Evolutionary conservation across 2,113 vertebrate species (phyloP).

Genomic region (Neogobius melanostomus): DNA sequence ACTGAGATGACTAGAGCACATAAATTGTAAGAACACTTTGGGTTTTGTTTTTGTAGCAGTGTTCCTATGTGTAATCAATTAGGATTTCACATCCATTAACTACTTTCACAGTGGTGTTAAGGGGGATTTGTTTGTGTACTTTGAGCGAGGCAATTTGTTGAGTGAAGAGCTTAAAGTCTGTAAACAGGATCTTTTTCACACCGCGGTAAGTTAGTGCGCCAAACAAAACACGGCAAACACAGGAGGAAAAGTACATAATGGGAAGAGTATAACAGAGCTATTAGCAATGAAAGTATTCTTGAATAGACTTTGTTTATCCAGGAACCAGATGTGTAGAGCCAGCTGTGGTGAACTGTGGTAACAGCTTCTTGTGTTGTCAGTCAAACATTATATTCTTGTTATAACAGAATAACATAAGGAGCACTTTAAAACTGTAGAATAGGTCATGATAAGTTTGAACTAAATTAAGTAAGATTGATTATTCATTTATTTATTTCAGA

Average conservation of each 20-base stretch:
- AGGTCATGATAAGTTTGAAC: no score
- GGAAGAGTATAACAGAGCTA: slow-evolving; percentile 1
- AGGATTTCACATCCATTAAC: slow-evolving; percentile 2
- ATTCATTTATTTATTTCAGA: no score
- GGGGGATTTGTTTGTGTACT: slow-evolving; percentile 6
- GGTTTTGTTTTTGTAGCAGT: background rate
- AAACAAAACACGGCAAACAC: slow-evolving; percentile 9
- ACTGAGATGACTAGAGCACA: background rate
- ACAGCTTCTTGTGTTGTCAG: slow-evolving; percentile 27
- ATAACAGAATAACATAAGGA: no score
- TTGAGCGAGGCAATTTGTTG: background rate
- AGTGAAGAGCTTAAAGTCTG: background rate
- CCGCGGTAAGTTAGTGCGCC: background rate
- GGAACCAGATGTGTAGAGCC: slow-evolving; percentile 40
- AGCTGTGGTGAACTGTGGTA: slow-evolving; percentile 23
- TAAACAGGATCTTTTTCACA: background rate
- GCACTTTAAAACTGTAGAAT: no score
- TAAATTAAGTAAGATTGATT: no score
- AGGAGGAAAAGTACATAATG: background rate
- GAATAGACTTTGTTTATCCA: slow-evolving; percentile 46
- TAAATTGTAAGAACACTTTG: background rate
- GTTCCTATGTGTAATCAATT: slow-evolving; percentile 8
- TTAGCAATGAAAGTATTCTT: no score
- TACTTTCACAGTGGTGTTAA: slow-evolving; percentile 9
- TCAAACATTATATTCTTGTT: no score